Conservation (phyloP, 2,888 invertebrate species). For the Tyria jacobaeae region DNA sequence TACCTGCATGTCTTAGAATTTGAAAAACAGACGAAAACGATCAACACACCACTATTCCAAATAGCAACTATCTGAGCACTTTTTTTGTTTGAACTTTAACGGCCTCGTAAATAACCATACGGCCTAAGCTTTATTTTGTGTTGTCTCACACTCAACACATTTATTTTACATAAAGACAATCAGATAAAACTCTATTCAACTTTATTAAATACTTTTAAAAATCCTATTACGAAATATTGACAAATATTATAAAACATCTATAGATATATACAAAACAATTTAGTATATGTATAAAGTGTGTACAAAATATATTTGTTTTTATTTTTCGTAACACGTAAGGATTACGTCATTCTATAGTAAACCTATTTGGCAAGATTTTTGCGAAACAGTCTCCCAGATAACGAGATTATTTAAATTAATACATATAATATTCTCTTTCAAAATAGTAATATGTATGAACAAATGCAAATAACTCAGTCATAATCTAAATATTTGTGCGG, state of each 20-base stretch:
- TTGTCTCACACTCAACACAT: too few relatives aligned
- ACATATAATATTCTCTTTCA: background rate
- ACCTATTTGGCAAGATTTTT: background rate
- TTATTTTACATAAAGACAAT: too few relatives aligned
- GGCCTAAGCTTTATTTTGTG: too few relatives aligned
- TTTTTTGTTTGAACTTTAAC: background rate
- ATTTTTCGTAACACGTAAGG: background rate
- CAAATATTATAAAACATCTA: background rate
- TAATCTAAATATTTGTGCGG: background rate
- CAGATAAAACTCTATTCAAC: too few relatives aligned
- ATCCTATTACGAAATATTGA: background rate
- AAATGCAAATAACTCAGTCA: conserved; percentile 4
- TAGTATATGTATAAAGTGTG: background rate
- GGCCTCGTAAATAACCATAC: too few relatives aligned
- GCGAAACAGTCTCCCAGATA: background rate
- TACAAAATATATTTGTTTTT: background rate
- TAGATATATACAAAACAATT: too few relatives aligned
- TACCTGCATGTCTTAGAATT: too few relatives aligned
- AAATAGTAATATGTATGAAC: conserved; percentile 1
- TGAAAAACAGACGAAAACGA: too few relatives aligned
- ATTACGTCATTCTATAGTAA: background rate
- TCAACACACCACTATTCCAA: too few relatives aligned
- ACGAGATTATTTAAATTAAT: background rate
- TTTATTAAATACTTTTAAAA: background rate
- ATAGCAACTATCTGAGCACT: background rate